Evolutionary conservation across 2,797 vertebrate species (phyloP).

Genomic region (Jordanella pulchra): DNA sequence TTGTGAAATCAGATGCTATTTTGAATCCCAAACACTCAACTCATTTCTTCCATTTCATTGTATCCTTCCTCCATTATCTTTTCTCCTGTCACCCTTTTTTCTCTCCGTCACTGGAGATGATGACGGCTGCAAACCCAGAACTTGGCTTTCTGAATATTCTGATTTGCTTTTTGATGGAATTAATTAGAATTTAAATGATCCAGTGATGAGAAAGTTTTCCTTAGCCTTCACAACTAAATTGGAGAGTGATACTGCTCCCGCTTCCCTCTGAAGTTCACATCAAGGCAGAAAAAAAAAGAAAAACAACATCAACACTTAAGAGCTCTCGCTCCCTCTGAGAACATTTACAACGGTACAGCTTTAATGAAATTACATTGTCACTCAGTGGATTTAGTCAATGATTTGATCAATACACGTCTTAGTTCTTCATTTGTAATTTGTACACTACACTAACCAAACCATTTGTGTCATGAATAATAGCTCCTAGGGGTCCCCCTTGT

Average conservation of each 20-base stretch:
- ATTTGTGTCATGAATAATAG: constrained; percentile 30
- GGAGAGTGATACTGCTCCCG: constrained; percentile 17
- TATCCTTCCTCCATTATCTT: constrained; percentile 22
- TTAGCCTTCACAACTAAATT: constrained; percentile 36
- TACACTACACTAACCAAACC: constrained; percentile 6
- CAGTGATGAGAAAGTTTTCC: constrained; percentile 61
- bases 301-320: constrained; percentile 32
- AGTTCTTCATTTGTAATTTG: constrained; percentile 50
- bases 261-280: constrained; percentile 34
- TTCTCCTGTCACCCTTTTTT: constrained; percentile 1
- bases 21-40: constrained; percentile 13
- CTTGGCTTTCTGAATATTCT: constrained; percentile 65
- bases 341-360: constrained; percentile 43
- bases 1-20: constrained; percentile 16
- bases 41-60: constrained; percentile 20
- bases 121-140: constrained; percentile 49
- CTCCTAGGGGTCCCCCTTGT: constrained; percentile 8
- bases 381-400: constrained; percentile 42
- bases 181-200: constrained; percentile 77
- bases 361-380: constrained; percentile 55
- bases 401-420: constrained; percentile 58
- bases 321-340: constrained; percentile 33
- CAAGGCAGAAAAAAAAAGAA: constrained; percentile 26
- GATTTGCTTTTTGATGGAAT: constrained; percentile 74
- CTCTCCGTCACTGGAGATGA: constrained; percentile 32